These are phyloP conservation scores for Danio choprae DNA, from an alignment of 2,797 vertebrate genomes.

Conservation along the genomic window DNA sequence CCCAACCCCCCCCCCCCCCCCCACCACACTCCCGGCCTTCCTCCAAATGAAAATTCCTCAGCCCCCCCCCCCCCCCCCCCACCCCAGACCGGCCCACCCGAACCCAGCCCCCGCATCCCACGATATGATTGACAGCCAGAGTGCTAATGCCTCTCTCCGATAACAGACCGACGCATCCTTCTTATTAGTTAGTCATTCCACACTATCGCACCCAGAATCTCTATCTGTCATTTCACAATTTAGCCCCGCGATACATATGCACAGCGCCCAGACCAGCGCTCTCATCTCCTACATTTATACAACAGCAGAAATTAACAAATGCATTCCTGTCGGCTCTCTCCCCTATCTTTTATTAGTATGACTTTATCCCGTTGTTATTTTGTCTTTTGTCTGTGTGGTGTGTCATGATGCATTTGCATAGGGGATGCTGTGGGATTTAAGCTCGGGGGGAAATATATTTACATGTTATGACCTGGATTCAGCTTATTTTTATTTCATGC, in stretches of 20 bases:
- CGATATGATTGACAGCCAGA: constrained; percentile 84
- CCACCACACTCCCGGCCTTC: too few species aligned
- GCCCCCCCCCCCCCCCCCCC: too few species aligned
- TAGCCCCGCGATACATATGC: constrained; percentile 85
- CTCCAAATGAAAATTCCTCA: too few species aligned
- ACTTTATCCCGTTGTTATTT: constrained; percentile 20
- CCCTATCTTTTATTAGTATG: constrained; percentile 24
- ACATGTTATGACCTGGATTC: constrained; percentile 9
- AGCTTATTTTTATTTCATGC: constrained; percentile 6
- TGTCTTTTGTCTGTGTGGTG: neutral
- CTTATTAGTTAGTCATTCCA: constrained; percentile 88
- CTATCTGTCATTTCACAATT: constrained; percentile 88
- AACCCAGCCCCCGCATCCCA: constrained; percentile 79
- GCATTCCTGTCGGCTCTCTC: constrained; percentile 16
- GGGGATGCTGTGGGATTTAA: neutral
- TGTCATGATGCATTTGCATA: constrained; percentile 20
- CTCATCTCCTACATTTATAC: constrained; percentile 81
- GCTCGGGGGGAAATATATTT: constrained; percentile 4
- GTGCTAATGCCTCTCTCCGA: constrained; percentile 83
- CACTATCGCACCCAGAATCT: constrained; percentile 86
- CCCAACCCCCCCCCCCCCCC: constrained; percentile 16
- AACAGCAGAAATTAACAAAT: constrained; percentile 72
- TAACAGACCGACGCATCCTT: constrained; percentile 85
- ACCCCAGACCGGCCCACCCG: constrained; percentile 17
- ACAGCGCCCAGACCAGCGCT: constrained; percentile 80